These are phyloP conservation scores for Pterocles orientalis DNA, from an alignment of 2,113 vertebrate genomes.

Conservation along the genomic window DNA sequence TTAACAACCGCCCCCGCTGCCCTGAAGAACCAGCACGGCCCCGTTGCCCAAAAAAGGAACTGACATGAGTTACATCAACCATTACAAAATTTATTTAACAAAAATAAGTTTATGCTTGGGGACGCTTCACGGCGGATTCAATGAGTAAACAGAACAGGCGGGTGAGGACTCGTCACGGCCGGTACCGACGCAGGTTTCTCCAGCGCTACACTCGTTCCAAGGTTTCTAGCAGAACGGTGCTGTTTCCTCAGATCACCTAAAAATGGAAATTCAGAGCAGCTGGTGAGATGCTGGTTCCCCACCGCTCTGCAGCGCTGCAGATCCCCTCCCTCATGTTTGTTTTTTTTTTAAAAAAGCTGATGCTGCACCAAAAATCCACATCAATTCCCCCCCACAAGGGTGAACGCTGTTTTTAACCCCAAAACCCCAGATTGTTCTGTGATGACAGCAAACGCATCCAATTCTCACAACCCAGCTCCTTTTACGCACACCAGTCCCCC, in stretches of 20 bases:
- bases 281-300: rapidly evolving
- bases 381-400: rapidly evolving
- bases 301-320: too few species aligned
- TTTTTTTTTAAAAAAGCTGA: background rate
- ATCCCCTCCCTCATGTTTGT: too few species aligned
- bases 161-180: rapidly evolving
- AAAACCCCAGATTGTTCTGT: background rate
- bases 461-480: background rate
- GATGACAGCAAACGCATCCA: rapidly evolving
- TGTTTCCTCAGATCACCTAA: constrained; percentile 97
- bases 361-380: rapidly evolving
- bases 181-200: background rate
- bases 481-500: background rate
- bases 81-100: constrained; percentile 73
- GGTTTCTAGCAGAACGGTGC: constrained; percentile 98
- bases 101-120: background rate
- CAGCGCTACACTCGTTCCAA: constrained; percentile 86
- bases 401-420: background rate
- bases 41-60: too few species aligned
- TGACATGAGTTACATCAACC: background rate
- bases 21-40: rapidly evolving
- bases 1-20: rapidly evolving
- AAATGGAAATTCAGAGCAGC: background rate
- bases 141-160: rapidly evolving
- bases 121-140: rapidly evolving